Evolutionary conservation across 2,113 vertebrate species (phyloP).

Genomic region (Spilogale gracilis): DNA sequence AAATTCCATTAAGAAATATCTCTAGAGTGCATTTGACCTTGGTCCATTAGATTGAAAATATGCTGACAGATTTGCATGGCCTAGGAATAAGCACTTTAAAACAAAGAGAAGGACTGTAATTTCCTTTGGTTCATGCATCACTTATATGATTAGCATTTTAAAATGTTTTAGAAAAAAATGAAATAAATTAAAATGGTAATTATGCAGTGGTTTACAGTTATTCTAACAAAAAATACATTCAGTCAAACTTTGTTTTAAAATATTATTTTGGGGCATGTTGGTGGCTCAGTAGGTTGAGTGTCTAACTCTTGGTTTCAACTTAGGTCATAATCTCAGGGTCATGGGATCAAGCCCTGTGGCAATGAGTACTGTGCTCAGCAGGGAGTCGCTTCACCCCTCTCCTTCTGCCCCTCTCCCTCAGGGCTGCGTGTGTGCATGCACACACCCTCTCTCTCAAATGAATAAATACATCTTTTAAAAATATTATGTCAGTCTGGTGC

Average conservation of each 20-base stretch:
- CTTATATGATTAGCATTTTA: slow-evolving; percentile 22
- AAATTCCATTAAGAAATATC: slow-evolving; percentile 57
- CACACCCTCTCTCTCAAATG: background rate
- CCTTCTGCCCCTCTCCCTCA: background rate
- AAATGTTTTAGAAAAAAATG: slow-evolving; percentile 32
- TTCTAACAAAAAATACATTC: slow-evolving; percentile 11
- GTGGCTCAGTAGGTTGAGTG: background rate
- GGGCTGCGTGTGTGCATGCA: background rate
- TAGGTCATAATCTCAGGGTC: background rate
- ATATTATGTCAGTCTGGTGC: slow-evolving; percentile 6
- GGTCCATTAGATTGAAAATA: slow-evolving; percentile 60
- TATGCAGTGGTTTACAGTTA: background rate
- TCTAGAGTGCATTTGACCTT: slow-evolving; percentile 65
- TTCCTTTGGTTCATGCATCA: background rate
- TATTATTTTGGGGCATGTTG: background rate
- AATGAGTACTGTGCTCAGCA: background rate
- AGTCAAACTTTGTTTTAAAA: slow-evolving; percentile 57
- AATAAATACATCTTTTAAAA: background rate
- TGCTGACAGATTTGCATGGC: background rate
- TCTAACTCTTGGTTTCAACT: background rate
- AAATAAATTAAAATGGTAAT: slow-evolving; percentile 39
- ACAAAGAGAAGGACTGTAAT: background rate
- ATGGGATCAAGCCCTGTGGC: background rate
- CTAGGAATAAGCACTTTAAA: slow-evolving; percentile 63
- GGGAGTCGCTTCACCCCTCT: too few species aligned